Percentiles rank a stretch among this genome's conserved stretches.
phyloP scores from a whole-genome alignment of 2,113 vertebrate species.

The Chiloscyllium plagiosum region DNA sequence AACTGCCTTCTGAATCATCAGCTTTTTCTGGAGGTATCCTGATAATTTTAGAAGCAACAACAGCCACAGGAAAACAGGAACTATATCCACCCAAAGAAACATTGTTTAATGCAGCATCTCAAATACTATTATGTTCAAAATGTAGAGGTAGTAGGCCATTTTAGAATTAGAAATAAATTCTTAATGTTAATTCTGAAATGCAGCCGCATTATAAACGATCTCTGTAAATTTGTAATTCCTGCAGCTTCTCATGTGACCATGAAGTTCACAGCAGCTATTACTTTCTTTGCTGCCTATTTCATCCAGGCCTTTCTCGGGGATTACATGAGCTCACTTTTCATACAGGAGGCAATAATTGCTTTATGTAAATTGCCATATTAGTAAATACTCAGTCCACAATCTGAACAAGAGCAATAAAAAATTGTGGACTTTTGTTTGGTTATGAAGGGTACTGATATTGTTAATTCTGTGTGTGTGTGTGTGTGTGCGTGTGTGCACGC shows the following conservation, averaged over 20 bases:
- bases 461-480: background rate
- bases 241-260: background rate
- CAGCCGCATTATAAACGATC: background rate
- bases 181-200: background rate
- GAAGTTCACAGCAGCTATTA: background rate
- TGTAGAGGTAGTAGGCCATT: background rate
- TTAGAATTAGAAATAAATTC: background rate
- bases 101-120: background rate
- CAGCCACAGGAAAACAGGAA: background rate
- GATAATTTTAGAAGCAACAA: conserved; percentile 8
- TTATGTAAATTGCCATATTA: background rate
- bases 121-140: background rate
- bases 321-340: background rate
- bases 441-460: background rate
- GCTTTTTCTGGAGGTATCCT: background rate
- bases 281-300: background rate
- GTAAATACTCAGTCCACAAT: background rate
- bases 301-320: background rate
- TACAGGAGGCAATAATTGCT: background rate
- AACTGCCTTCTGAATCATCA: background rate
- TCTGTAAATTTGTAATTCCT: background rate
- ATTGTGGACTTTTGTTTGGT: background rate
- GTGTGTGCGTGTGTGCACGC: too few relatives aligned
- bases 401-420: background rate
- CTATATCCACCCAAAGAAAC: background rate